Percentiles rank a stretch among this genome's conserved stretches.
phyloP scores from a whole-genome alignment of 2,113 vertebrate genomes.

The Gymnogyps californianus region DNA sequence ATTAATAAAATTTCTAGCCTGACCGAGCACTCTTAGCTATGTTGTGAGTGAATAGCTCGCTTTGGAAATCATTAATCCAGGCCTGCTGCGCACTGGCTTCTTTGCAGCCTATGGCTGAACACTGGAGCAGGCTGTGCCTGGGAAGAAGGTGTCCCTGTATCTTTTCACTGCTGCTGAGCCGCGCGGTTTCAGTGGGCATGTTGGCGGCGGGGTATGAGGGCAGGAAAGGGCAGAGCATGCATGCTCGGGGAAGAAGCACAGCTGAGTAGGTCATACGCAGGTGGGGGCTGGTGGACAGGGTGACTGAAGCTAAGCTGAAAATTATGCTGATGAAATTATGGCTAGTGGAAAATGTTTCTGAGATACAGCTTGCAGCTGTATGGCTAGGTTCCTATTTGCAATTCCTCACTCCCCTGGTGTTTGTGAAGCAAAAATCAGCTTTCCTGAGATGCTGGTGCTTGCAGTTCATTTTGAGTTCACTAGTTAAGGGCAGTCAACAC shows the following conservation, averaged over 20 bases:
- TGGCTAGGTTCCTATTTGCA: background rate
- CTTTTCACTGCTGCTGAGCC: background rate
- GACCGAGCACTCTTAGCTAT: background rate
- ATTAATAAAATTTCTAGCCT: background rate
- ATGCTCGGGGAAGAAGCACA: fast-evolving
- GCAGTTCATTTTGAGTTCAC: background rate
- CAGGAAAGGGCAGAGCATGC: background rate
- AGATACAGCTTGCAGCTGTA: background rate
- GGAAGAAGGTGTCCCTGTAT: background rate
- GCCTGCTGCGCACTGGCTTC: background rate
- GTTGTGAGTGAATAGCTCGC: background rate
- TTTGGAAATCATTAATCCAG: background rate
- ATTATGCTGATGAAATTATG: background rate
- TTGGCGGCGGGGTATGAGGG: too few species aligned
- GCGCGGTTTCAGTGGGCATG: fast-evolving
- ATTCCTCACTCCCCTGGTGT: background rate
- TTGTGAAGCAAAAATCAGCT: background rate
- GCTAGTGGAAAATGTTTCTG: background rate
- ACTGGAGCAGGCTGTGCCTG: background rate
- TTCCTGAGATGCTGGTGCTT: background rate
- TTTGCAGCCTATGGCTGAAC: background rate
- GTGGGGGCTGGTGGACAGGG: background rate
- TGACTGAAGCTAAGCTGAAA: background rate
- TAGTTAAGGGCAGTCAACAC: background rate
- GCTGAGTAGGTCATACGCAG: fast-evolving